phyloP scores from a whole-genome alignment of 2,888 invertebrate genomes.

The Ennomos fuscantarius region DNA sequence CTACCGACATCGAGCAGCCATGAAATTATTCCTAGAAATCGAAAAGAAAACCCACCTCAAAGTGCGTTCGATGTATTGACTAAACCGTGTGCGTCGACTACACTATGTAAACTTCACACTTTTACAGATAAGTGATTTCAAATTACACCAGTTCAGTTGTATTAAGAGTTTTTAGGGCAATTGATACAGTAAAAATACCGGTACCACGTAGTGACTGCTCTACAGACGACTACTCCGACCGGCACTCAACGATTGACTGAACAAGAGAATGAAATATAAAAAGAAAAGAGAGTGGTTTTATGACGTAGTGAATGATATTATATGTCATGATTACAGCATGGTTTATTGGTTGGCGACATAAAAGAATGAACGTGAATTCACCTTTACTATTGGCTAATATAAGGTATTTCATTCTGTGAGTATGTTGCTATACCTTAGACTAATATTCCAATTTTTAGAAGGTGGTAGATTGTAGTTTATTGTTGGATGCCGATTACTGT shows the following conservation, averaged over 20 bases:
- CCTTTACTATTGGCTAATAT: too few relatives aligned
- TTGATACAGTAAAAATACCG: conserved; percentile 68
- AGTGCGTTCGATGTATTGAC: conserved; percentile 63
- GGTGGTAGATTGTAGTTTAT: too few relatives aligned
- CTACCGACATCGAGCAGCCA: conserved; percentile 34
- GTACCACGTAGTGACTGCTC: conserved; percentile 69
- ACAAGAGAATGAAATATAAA: conserved; percentile 24
- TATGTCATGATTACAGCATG: neutral
- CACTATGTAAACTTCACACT: conserved; percentile 64
- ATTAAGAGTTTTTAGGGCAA: conserved; percentile 46
- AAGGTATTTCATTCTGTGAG: too few relatives aligned
- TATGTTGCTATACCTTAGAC: too few relatives aligned
- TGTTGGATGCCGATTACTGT: too few relatives aligned
- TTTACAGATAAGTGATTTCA: conserved; percentile 63
- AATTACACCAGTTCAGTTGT: conserved; percentile 52
- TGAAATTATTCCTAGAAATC: conserved; percentile 52
- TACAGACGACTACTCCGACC: conserved; percentile 70
- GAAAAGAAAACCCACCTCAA: conserved; percentile 68
- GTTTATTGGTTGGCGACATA: neutral
- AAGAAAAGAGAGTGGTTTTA: neutral
- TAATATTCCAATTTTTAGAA: too few relatives aligned
- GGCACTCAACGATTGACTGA: conserved; percentile 72
- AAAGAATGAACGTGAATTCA: too few relatives aligned
- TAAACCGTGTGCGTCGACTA: conserved; percentile 59
- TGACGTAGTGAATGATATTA: too few relatives aligned